Conservation (phyloP, 1,140 invertebrate species). For the Leptopilina clavipes region DNA sequence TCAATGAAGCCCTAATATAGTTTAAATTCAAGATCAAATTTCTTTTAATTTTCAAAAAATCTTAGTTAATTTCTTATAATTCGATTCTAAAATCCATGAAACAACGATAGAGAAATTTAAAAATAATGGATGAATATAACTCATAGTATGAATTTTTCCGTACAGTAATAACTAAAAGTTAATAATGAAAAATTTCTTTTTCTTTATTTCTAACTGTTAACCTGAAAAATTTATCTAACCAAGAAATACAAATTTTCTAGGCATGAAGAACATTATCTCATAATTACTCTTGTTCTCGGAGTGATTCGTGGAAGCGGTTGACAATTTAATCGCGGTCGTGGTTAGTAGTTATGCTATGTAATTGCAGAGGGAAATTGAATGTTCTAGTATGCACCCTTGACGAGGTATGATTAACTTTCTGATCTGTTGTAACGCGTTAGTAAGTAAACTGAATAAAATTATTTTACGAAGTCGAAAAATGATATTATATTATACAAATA, state of each 20-base stretch:
- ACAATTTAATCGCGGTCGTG: slow-evolving; percentile 57
- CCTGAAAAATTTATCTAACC: background rate
- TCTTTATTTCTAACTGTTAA: background rate
- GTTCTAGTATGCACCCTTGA: slow-evolving; percentile 36
- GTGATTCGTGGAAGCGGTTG: slow-evolving; percentile 50
- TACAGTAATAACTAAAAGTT: background rate
- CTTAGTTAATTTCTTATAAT: no score
- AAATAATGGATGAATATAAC: no score
- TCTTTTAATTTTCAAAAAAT: no score
- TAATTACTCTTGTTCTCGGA: slow-evolving; percentile 31
- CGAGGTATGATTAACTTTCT: slow-evolving; percentile 43
- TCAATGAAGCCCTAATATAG: no score
- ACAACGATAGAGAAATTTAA: no score
- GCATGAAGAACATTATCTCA: background rate
- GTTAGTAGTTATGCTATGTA: slow-evolving; percentile 47
- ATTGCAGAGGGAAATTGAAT: slow-evolving; percentile 45
- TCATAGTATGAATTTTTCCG: no score
- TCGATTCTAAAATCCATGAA: no score
- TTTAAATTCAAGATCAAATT: no score
- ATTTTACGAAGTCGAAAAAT: no score
- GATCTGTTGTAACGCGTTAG: slow-evolving; percentile 31
- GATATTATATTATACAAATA: no score
- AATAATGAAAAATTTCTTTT: background rate
- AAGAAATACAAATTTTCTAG: background rate
- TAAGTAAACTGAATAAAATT: slow-evolving; percentile 6